Conservation (phyloP, 1,140 invertebrate genomes). For the Psix sp. region DNA sequence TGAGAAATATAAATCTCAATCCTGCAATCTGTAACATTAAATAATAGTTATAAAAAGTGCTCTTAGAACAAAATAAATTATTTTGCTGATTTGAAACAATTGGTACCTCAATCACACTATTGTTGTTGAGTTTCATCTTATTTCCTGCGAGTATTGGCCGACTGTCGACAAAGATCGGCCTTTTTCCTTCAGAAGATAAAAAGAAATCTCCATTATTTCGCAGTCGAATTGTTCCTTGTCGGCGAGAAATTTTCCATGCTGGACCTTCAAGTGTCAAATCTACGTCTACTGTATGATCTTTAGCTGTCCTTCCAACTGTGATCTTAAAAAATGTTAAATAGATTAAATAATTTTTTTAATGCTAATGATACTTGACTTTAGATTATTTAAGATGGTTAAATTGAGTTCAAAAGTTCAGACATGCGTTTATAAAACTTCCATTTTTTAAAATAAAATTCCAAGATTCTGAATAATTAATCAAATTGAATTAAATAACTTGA, state of each 20-base stretch:
- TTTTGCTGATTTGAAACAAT: too few relatives aligned
- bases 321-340: conserved; percentile 81
- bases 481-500: too few relatives aligned
- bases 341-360: too few relatives aligned
- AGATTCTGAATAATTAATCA: too few relatives aligned
- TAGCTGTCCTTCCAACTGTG: conserved; percentile 92
- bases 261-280: conserved; percentile 95
- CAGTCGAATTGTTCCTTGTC: conserved; percentile 93
- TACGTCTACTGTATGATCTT: conserved; percentile 94
- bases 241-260: conserved; percentile 88
- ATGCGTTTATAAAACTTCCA: too few relatives aligned
- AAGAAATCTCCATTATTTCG: conserved; percentile 96
- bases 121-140: conserved; percentile 92
- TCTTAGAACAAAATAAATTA: conserved; percentile 1
- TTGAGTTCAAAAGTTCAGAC: too few relatives aligned
- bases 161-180: conserved; percentile 95
- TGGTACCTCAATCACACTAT: conserved; percentile 93
- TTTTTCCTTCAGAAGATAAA: conserved; percentile 95
- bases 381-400: too few relatives aligned
- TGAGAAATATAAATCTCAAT: conserved; percentile 93
- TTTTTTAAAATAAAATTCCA: too few relatives aligned
- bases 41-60: not conserved
- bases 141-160: conserved; percentile 90
- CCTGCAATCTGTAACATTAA: conserved; percentile 86
- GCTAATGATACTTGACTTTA: too few relatives aligned